These are phyloP conservation scores for Cyprinodon diabolis DNA, from an alignment of 2,797 vertebrate species.

Conservation along the genomic window DNA sequence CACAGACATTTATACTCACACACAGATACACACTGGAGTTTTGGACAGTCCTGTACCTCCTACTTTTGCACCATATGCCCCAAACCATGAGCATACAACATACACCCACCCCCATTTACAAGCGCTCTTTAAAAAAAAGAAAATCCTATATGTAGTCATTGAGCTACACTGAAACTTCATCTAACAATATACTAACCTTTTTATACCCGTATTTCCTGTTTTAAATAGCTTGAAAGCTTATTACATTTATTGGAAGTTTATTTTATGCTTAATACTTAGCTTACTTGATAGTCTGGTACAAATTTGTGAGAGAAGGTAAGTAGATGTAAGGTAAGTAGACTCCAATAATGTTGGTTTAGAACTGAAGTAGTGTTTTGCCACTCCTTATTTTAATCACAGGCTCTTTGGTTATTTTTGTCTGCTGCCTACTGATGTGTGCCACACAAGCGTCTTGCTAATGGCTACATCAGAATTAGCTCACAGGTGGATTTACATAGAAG, in stretches of 20 bases:
- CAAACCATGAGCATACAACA: constrained; percentile 31
- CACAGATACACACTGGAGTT: constrained; percentile 14
- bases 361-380: too few relatives aligned
- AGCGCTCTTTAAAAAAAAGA: background rate
- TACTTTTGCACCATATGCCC: constrained; percentile 63
- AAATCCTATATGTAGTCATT: background rate
- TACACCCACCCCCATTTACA: background rate
- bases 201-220: too few relatives aligned
- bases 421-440: too few relatives aligned
- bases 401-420: too few relatives aligned
- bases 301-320: background rate
- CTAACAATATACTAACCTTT: too few relatives aligned
- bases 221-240: too few relatives aligned
- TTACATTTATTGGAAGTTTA: background rate
- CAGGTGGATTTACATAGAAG: too few relatives aligned
- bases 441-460: too few relatives aligned
- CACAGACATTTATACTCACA: constrained; percentile 18
- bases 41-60: constrained; percentile 49
- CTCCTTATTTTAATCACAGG: too few relatives aligned
- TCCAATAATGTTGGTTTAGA: too few relatives aligned
- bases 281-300: background rate
- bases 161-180: background rate
- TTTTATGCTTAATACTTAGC: background rate
- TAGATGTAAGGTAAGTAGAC: too few relatives aligned
- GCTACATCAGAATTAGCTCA: too few relatives aligned